Conservation (phyloP, 1,140 invertebrate species). For the Zaprionus ornatus region DNA sequence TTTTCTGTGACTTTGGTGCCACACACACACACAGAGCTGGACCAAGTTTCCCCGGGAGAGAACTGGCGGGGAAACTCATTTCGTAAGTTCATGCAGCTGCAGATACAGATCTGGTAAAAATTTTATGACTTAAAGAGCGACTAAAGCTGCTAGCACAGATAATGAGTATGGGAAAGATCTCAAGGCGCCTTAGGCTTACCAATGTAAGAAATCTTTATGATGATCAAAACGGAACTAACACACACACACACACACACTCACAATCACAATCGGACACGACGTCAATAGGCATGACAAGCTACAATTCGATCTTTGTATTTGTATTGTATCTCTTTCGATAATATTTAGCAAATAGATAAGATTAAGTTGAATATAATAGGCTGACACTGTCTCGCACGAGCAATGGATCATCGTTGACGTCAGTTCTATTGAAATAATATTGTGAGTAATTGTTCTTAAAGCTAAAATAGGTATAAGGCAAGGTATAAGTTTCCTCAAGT, state of each 20-base stretch:
- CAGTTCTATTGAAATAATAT: conserved; percentile 8
- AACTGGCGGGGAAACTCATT: conserved; percentile 37
- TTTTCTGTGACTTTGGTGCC: conserved; percentile 17
- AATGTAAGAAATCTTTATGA: conserved; percentile 7
- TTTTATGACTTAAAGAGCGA: conserved; percentile 55
- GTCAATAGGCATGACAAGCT: conserved; percentile 11
- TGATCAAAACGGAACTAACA: conserved; percentile 24
- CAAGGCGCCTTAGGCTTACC: neutral
- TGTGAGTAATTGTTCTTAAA: neutral
- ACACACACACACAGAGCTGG: conserved; percentile 26
- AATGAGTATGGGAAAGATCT: conserved; percentile 28
- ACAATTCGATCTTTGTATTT: neutral
- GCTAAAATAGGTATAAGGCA: neutral
- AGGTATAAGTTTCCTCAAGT: no score
- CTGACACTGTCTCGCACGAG: neutral
- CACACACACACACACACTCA: neutral
- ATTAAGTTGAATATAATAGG: conserved; percentile 8
- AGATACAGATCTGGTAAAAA: conserved; percentile 53
- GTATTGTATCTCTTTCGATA: neutral
- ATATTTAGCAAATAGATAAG: conserved; percentile 29
- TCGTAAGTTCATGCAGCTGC: conserved; percentile 55
- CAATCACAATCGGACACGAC: conserved; percentile 8
- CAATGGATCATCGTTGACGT: conserved; percentile 31
- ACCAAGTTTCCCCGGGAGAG: conserved; percentile 63
- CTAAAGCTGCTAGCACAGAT: conserved; percentile 54